These are phyloP conservation scores for Archilochus colubris DNA, from an alignment of 2,113 vertebrate species.

Conservation along the genomic window DNA sequence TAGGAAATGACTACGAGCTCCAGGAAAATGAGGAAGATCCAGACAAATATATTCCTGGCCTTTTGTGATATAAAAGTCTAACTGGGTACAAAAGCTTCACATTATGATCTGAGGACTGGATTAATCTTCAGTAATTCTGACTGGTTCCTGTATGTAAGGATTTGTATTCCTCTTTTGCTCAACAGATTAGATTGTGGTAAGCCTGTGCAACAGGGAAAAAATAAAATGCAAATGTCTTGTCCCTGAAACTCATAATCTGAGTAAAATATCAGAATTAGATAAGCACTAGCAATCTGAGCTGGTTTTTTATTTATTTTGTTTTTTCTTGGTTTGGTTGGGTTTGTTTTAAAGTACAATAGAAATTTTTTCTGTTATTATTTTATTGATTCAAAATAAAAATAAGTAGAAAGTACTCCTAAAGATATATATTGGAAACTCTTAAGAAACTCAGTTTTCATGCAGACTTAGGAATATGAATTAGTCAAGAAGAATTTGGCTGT, in stretches of 20 bases:
- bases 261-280: background rate
- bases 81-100: background rate
- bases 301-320: background rate
- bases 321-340: background rate
- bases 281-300: background rate
- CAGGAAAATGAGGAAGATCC: background rate
- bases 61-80: background rate
- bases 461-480: background rate
- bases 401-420: background rate
- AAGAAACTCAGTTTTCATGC: background rate
- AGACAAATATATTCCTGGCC: background rate
- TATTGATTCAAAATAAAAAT: background rate
- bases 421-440: background rate
- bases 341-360: background rate
- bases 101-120: background rate
- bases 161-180: background rate
- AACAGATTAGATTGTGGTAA: background rate
- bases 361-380: background rate
- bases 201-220: background rate
- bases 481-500: background rate
- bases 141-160: fast-evolving
- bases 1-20: background rate
- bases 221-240: background rate
- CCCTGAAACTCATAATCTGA: background rate
- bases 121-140: background rate